A percentile compares a stretch with the other conserved stretches of the same genome.
These are phyloP conservation scores for Goniozus legneri DNA, from an alignment of 1,140 invertebrate genomes.

Conservation along the genomic window DNA sequence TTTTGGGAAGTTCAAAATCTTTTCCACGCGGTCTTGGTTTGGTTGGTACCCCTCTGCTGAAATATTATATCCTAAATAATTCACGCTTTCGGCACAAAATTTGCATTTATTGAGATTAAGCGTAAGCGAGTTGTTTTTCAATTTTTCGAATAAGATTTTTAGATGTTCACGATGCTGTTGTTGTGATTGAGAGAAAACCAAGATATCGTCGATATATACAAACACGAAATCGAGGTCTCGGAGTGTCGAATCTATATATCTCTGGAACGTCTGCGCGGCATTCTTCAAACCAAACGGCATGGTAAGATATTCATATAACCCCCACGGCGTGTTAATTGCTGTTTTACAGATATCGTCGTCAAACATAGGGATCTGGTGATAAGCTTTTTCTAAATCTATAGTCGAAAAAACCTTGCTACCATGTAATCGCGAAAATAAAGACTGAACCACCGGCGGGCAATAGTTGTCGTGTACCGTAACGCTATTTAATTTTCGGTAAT, in stretches of 20 bases:
- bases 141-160: neutral
- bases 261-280: conserved; percentile 22
- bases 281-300: conserved; percentile 41
- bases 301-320: conserved; percentile 23
- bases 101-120: neutral
- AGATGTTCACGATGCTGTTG: conserved; percentile 13
- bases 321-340: neutral
- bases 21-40: conserved; percentile 14
- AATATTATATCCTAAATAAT: neutral
- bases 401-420: conserved; percentile 29
- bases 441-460: conserved; percentile 1
- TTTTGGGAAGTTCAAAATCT: conserved; percentile 25
- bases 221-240: neutral
- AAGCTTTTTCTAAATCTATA: conserved; percentile 53
- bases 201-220: conserved; percentile 3
- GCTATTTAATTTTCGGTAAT: conserved; percentile 15
- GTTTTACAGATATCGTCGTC: conserved; percentile 4
- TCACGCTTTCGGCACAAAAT: neutral
- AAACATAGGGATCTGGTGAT: conserved; percentile 45
- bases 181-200: conserved; percentile 5
- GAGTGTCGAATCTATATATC: neutral
- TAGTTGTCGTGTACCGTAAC: conserved; percentile 12
- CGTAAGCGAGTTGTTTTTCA: neutral
- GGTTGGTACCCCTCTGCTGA: conserved; percentile 2
- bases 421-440: conserved; percentile 23